Base-by-base conservation (phyloP, 2,113 vertebrate species). In the Melanotaenia duboulayi region DNA sequence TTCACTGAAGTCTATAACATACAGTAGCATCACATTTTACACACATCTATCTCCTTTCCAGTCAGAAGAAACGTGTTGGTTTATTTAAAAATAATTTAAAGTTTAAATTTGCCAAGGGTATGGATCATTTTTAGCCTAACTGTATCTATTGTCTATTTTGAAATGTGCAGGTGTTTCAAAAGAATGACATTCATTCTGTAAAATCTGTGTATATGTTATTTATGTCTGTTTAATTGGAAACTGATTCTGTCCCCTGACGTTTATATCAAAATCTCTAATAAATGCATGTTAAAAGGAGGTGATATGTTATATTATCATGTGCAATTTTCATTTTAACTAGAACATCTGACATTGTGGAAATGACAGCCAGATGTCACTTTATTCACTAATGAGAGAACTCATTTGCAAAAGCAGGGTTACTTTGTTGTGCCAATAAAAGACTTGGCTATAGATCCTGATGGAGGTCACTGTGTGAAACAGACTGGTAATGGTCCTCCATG, bases 371-470 rank as follows among this genome's bases (percentile, higher is more conserved):
- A 28, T n/a, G 23, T 69, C 60, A 63, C 14, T 54, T 17, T 13
- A 55, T 64, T 54, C 14, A 57, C 1, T 52, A 17, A 63, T 6
- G 46, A 23, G 57, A 56, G 20, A 24, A 39, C 28, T 57, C 16
- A 7, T 11, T 76, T 78, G 57, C 25, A 19, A 58, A 76, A 51
- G 23, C 1, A 57, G 1, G n/a, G 12, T 32, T 2, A n/a, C 23
- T 24, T 44, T 12, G 52, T 54, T 13, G 52, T 7, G n/a, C 71
- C 35, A 76, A 64, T 78, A 44, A 64, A 57, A 73, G 10, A 13
- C 22, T 46, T 14, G 50, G 70, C 78, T 88, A 92, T 63, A 94
- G 77, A 71, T 89, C 89, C 68, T 93, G 90, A 72, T 95, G 93
- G 67, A 93, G 87, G 71, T 92, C 81, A 24, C 77, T 89, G 83